Conservation (phyloP, 2,888 invertebrate genomes). For the Loripinus fragilis region DNA sequence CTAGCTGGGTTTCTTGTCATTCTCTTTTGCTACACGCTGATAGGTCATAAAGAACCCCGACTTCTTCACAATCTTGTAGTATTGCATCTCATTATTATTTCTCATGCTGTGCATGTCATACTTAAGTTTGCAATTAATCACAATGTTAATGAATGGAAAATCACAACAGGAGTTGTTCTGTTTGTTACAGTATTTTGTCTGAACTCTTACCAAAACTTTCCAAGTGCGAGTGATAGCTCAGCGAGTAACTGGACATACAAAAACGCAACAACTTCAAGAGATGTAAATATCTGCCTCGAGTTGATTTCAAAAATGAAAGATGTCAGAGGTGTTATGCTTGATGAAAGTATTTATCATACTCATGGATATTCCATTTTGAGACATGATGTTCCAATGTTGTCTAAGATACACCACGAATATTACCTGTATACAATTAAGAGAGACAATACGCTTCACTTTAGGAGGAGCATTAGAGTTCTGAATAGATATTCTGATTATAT, state of each 20-base stretch:
- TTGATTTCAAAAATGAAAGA: constrained; percentile 61
- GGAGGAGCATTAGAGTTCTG: constrained; percentile 41
- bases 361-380: constrained; percentile 68
- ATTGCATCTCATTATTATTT: constrained; percentile 41
- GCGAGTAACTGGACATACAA: constrained; percentile 52
- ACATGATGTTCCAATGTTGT: constrained; percentile 69
- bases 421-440: constrained; percentile 41
- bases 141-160: neutral
- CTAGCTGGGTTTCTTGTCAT: neutral
- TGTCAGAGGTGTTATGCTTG: constrained; percentile 72
- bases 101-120: constrained; percentile 43
- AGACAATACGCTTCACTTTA: constrained; percentile 20
- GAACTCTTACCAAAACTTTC: constrained; percentile 49
- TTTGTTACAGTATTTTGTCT: neutral
- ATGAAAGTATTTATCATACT: constrained; percentile 64
- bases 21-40: constrained; percentile 26
- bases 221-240: constrained; percentile 18
- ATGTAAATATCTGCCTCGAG: constrained; percentile 69
- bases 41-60: constrained; percentile 58
- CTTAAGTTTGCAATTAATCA: neutral
- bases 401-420: constrained; percentile 69
- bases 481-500: constrained; percentile 56
- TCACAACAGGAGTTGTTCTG: neutral
- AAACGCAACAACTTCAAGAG: constrained; percentile 50
- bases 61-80: constrained; percentile 58